Evolutionary conservation across 2,113 vertebrate species (phyloP), one percentile per base, ranked within the genome.

Genomic region (Phylloscopus trochiloides): DNA sequence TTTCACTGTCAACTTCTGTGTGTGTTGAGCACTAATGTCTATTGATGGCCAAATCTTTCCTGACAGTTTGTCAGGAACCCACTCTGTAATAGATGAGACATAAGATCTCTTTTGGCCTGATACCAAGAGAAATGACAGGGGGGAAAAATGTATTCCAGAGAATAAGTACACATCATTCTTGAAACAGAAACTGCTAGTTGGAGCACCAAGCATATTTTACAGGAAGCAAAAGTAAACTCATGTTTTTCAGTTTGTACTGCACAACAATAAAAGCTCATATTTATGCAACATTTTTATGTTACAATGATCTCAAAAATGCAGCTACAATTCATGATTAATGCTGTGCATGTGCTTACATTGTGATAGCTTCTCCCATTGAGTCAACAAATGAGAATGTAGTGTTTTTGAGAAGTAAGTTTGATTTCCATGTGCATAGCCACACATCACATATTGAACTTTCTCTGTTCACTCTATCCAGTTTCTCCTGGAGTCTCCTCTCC

Each of bases 21-120:
- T 62, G 31, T 86, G 31, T 71, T 90, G 81, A 85, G 38, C 26
- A 36, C 43, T 78, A 65, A 57, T 52, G 63, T 42, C 86, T 85
- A n/a, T 57, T 82, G 90, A 93, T 80, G 72, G 68, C 76, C 84
- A 91, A 84, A 94, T 79, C 65, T 68, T 76, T 65, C 87, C 86
- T 81, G 84, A 92, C 54, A 59, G 38, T 71, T 73, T 93, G 73
- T 96, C 95, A 92, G 81, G 48, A 85, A 14, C 87, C 57, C 55
- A 10, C 50, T 63, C 43, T 93, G 63, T 81, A 78, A 6, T 58
- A 88, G 51, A 65, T 4, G 25, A 81, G 86, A 67, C 38, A 17
- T 22, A 65, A 75, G 82, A 84, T 86, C 75, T 94, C 34, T 29
- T 93, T 59, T 63, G 75, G 42, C 32, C 52, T 72, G n/a, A n/a